Evolutionary conservation across 2,797 vertebrate genomes (phyloP), one percentile per base, ranked within the genome.

Genomic region (Cirrhinus molitorella): DNA sequence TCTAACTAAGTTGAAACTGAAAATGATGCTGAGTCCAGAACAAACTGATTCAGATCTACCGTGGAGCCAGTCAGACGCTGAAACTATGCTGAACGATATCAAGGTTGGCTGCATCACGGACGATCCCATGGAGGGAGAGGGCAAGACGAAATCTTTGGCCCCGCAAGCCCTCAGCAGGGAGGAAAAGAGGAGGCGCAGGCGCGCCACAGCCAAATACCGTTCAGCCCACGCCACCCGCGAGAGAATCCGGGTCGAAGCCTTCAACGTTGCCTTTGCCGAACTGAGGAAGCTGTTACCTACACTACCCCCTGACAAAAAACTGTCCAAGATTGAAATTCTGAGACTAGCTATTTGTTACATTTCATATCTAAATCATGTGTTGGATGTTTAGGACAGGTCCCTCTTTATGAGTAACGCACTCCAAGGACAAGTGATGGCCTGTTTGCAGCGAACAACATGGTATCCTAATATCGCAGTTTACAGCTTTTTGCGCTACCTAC

Each of bases 1-100:
- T n/a, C 40, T 31, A 43, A 67, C 43, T 70, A 55, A 40, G 11
- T 23, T 34, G 14, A 59, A 43, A 75, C 23, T 88, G 90, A 97
- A 96, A 92, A 99, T 97, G 96, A 98, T 97, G 97, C 95, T 97
- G 70, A 96, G 95, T 89, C 94, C 96, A 49, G 95, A 96, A 85
- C 95, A 95, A 85, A 91, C 92, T 21, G 97, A 98, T 90, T 95
- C 96, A 49, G 97, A 98, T 88, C 93, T 93, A 63, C 93, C 93
- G n/a, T 97, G 96, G 87, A 95, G 92, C 4, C 95, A 94, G 82
- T 93, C 95, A 2, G 95, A 96, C 71, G 95, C 96, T 59, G 97
- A 99, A 87, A 96, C 94, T 0, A 88, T 95, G 75, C 84, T 92
- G 78, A 96, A 94, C 87, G 95, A 96, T 47, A 93, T 96, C 77